Percentiles rank a stretch among this genome's conserved stretches.
Evolutionary conservation across 2,797 vertebrate genomes (phyloP).

Genomic region (Falco cherrug): DNA sequence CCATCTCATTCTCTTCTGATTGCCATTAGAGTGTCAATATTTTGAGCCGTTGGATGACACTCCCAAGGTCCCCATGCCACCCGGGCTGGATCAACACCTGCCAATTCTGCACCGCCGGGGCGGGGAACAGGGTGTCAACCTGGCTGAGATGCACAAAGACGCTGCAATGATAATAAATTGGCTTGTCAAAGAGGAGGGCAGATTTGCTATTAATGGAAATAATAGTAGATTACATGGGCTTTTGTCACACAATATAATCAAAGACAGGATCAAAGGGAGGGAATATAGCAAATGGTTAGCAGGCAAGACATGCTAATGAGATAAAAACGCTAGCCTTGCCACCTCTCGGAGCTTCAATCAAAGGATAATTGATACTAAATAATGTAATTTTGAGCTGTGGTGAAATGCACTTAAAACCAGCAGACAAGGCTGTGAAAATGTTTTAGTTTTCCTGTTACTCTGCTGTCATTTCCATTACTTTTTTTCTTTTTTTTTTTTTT

Average conservation of each 20-base stretch:
- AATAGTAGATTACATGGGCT: conserved; percentile 77
- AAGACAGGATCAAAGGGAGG: conserved; percentile 78
- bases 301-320: conserved; percentile 78
- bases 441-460: conserved; percentile 50
- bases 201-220: conserved; percentile 79
- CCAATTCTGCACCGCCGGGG: conserved; percentile 31
- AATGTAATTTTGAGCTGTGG: conserved; percentile 65
- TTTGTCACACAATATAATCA: conserved; percentile 76
- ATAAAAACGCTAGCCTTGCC: conserved; percentile 75
- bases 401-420: conserved; percentile 71
- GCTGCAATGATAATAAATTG: conserved; percentile 70
- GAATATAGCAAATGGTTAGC: conserved; percentile 76
- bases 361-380: conserved; percentile 76
- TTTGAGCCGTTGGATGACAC: background rate
- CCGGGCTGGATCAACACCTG: conserved; percentile 41
- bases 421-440: conserved; percentile 62
- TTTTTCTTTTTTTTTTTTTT: background rate
- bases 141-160: conserved; percentile 64
- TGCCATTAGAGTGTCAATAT: conserved; percentile 16
- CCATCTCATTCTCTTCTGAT: background rate
- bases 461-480: conserved; percentile 36
- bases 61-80: background rate
- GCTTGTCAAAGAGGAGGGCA: conserved; percentile 77
- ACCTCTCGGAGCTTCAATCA: conserved; percentile 65
- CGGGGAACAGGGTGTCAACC: conserved; percentile 15